A percentile compares a stretch with the other conserved stretches of the same genome.
Conservation (phyloP, 2,797 vertebrate species). For the Psittacula echo region DNA sequence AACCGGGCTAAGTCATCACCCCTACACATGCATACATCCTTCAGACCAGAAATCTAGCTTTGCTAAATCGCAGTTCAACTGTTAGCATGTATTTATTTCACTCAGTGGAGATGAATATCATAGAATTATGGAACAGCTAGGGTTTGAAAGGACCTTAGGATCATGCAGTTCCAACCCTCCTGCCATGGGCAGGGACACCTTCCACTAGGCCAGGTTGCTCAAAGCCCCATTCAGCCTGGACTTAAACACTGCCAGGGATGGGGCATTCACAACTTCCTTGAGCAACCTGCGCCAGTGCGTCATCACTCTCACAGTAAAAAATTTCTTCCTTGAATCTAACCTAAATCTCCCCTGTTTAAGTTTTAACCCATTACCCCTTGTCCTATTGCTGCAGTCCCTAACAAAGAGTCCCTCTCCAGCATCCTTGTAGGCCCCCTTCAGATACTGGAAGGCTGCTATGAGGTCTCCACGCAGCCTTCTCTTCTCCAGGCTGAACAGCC, state of each 20-base stretch:
- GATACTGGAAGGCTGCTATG: neutral
- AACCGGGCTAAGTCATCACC: slow-evolving; percentile 28
- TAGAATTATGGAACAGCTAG: neutral
- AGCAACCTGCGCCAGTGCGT: neutral
- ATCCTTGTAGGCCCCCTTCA: neutral
- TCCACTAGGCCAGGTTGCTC: neutral
- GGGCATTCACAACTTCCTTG: neutral
- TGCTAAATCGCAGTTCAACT: neutral
- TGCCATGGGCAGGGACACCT: neutral
- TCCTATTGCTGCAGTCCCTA: neutral
- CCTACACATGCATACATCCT: neutral
- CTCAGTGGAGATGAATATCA: neutral
- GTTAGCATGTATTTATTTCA: neutral
- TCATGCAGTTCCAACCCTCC: neutral
- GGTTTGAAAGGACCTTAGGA: neutral
- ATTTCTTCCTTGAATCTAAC: neutral
- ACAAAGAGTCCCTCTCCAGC: neutral
- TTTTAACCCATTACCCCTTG: neutral
- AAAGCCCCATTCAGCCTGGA: neutral
- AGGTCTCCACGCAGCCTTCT: neutral
- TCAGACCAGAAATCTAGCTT: neutral
- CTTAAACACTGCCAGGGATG: neutral
- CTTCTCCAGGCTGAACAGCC: neutral
- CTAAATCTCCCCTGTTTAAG: neutral
- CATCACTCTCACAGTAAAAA: neutral